Conservation (phyloP, 2,113 vertebrate genomes). For the Pelecanoides urinatrix region DNA sequence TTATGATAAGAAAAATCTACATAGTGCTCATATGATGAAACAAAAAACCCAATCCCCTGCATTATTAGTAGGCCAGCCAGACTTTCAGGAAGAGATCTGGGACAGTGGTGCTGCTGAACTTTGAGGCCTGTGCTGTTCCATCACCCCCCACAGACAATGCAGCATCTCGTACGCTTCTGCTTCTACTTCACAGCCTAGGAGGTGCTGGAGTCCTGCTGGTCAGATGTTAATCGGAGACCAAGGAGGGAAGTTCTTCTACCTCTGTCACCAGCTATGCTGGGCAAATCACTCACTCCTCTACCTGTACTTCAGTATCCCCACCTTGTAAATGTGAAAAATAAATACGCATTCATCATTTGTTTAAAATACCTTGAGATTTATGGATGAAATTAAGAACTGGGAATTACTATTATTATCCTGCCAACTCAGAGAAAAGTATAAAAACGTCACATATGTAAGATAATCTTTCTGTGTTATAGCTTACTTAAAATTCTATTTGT, state of each 20-base stretch:
- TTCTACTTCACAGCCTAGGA: not conserved
- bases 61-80: not conserved
- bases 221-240: not conserved
- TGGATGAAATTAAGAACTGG: not conserved
- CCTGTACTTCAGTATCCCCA: not conserved
- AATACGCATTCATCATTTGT: not conserved
- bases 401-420: constrained; percentile 1
- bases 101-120: not conserved
- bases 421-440: not conserved
- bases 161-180: not conserved
- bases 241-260: not conserved
- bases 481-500: constrained; percentile 34
- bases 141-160: not conserved
- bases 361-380: not conserved
- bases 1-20: not conserved
- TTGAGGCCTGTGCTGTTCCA: not conserved
- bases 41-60: not conserved
- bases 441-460: not conserved
- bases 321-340: not conserved
- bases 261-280: not conserved
- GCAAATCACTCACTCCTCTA: not conserved
- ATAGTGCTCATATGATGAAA: not conserved
- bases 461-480: not conserved
- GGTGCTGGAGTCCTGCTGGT: not conserved
- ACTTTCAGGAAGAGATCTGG: not conserved